Conservation (phyloP, 2,888 invertebrate genomes). For the Drosophila anceps region DNA sequence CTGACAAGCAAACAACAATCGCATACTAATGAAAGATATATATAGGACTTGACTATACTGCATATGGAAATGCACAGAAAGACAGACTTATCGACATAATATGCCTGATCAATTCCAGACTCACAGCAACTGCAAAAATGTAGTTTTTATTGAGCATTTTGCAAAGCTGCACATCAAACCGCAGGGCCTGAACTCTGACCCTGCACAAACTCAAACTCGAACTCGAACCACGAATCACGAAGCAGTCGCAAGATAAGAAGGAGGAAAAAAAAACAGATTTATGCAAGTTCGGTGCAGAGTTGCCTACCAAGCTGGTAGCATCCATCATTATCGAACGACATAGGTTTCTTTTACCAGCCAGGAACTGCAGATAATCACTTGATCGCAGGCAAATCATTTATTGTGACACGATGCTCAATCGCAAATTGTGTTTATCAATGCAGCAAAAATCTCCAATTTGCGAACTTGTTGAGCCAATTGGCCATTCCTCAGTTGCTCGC, state of each 20-base stretch:
- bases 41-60: constrained; percentile 22
- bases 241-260: constrained; percentile 21
- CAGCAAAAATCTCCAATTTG: constrained; percentile 33
- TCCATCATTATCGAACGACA: constrained; percentile 73
- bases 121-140: constrained; percentile 39
- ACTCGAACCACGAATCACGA: constrained; percentile 72
- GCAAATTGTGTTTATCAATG: constrained; percentile 45
- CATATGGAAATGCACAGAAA: constrained; percentile 23
- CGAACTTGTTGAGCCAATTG: constrained; percentile 26
- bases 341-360: constrained; percentile 40
- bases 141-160: constrained; percentile 74
- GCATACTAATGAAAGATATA: constrained; percentile 66
- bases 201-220: constrained; percentile 50
- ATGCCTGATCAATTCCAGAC: constrained; percentile 43
- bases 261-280: constrained; percentile 47
- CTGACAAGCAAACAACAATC: constrained; percentile 60
- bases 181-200: constrained; percentile 75
- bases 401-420: constrained; percentile 75
- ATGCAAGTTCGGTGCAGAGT: constrained; percentile 61
- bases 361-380: constrained; percentile 72
- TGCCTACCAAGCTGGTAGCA: constrained; percentile 56
- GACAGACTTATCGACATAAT: constrained; percentile 36
- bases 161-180: constrained; percentile 74
- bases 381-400: constrained; percentile 76
- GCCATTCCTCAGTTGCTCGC: background rate